A percentile compares a stretch with the other conserved stretches of the same genome.
phyloP scores from a whole-genome alignment of 2,888 invertebrate species.

The Rapana venosa region DNA sequence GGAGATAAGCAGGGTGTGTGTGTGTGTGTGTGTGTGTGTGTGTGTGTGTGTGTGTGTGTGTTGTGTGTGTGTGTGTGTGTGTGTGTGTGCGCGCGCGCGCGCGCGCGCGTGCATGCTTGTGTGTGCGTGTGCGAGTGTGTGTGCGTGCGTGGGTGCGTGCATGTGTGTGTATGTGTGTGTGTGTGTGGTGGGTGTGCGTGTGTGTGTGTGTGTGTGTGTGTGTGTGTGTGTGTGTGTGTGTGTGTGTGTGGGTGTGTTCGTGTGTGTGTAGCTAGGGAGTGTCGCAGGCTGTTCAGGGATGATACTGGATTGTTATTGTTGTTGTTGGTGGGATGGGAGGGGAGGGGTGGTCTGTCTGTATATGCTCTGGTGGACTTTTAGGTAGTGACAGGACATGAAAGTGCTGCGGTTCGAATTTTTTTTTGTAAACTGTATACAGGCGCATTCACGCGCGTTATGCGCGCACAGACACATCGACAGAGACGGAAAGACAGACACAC shows the following conservation, averaged over 20 bases:
- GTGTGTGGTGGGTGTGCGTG: neutral
- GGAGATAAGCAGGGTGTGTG: neutral
- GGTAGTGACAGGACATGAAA: too few relatives aligned
- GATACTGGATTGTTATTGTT: too few relatives aligned
- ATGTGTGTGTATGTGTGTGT: neutral
- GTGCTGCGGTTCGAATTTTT: too few relatives aligned
- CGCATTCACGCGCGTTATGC: too few relatives aligned
- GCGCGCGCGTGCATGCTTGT: neutral
- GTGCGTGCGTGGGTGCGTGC: neutral
- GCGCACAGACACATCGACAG: too few relatives aligned
- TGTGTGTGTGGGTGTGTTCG: neutral
- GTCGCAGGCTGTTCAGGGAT: neutral
- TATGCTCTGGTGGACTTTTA: too few relatives aligned
- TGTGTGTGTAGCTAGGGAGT: neutral
- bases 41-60: conserved; percentile 1
- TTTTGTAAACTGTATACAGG: too few relatives aligned
- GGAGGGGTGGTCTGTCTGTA: too few relatives aligned
- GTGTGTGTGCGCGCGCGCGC: neutral
- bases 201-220: neutral
- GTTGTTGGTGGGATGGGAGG: too few relatives aligned
- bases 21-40: conserved; percentile 18
- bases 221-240: neutral
- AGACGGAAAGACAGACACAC: too few relatives aligned
- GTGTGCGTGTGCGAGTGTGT: neutral
- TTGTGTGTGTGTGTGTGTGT: neutral